These are phyloP conservation scores for Panthera leo DNA, from an alignment of 2,113 vertebrate species.

Conservation along the genomic window DNA sequence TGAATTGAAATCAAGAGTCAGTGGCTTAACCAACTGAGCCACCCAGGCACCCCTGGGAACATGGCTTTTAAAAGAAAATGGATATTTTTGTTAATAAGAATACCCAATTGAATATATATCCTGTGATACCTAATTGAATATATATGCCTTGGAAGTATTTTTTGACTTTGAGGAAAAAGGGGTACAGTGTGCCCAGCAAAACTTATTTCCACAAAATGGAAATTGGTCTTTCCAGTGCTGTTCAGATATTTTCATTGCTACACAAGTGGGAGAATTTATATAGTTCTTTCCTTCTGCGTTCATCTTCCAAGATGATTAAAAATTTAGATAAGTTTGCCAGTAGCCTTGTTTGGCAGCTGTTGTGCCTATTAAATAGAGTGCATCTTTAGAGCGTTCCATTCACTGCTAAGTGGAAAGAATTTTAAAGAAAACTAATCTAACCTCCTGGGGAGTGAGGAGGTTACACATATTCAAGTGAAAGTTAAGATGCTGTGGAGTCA, in stretches of 20 bases:
- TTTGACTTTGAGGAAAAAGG: neutral
- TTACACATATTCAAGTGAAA: constrained; percentile 60
- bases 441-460: neutral
- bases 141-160: neutral
- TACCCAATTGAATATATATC: neutral
- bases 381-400: constrained; percentile 28
- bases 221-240: neutral
- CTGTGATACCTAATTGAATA: neutral
- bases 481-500: neutral
- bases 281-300: constrained; percentile 49
- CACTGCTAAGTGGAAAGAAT: constrained; percentile 50
- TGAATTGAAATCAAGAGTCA: too few relatives aligned
- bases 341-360: constrained; percentile 59
- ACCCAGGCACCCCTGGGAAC: neutral
- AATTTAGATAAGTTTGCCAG: constrained; percentile 70
- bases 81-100: neutral
- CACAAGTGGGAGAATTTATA: constrained; percentile 9
- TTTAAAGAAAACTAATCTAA: constrained; percentile 46
- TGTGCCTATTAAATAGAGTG: constrained; percentile 52
- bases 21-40: too few relatives aligned
- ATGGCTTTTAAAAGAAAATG: neutral
- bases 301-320: constrained; percentile 65
- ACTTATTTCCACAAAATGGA: constrained; percentile 7
- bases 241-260: constrained; percentile 42
- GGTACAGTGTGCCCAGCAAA: neutral